Evolutionary conservation across 2,888 invertebrate species (phyloP).

Genomic region (Agrotis segetum): DNA sequence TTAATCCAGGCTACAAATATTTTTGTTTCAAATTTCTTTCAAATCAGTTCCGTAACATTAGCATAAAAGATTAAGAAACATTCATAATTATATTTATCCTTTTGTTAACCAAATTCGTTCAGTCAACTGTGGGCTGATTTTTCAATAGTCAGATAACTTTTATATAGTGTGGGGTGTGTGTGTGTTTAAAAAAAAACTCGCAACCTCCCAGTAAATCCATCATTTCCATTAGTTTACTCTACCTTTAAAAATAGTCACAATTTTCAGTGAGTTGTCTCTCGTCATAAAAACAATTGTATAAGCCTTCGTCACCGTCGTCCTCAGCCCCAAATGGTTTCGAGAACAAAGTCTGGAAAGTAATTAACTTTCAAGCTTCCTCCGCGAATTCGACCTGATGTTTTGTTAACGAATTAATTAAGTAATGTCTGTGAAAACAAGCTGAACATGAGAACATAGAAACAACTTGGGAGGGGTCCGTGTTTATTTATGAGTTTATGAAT

Average conservation of each 20-base stretch:
- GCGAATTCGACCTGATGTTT: constrained; percentile 25
- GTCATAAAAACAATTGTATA: constrained; percentile 5
- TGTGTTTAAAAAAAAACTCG: too few relatives aligned
- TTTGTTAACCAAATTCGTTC: too few relatives aligned
- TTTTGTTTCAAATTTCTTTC: too few relatives aligned
- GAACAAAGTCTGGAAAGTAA: constrained; percentile 41
- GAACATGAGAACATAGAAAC: constrained; percentile 20
- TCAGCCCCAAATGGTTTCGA: constrained; percentile 22
- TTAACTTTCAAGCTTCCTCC: constrained; percentile 38
- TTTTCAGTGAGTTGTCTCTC: background rate
- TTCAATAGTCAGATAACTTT: too few relatives aligned
- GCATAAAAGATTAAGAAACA: too few relatives aligned
- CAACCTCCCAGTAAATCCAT: too few relatives aligned
- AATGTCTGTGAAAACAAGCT: constrained; percentile 28
- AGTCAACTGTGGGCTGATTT: too few relatives aligned
- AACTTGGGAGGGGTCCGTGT: background rate
- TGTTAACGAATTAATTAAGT: constrained; percentile 38
- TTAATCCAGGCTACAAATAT: too few relatives aligned
- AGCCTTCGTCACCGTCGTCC: constrained; percentile 3
- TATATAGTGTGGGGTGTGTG: too few relatives aligned
- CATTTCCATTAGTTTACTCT: background rate
- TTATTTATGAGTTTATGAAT: constrained; percentile 9
- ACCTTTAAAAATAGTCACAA: background rate
- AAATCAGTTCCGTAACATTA: too few relatives aligned
- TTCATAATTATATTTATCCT: too few relatives aligned